Evolutionary conservation across 2,797 vertebrate genomes (phyloP).

Genomic region (Chelon auratus): DNA sequence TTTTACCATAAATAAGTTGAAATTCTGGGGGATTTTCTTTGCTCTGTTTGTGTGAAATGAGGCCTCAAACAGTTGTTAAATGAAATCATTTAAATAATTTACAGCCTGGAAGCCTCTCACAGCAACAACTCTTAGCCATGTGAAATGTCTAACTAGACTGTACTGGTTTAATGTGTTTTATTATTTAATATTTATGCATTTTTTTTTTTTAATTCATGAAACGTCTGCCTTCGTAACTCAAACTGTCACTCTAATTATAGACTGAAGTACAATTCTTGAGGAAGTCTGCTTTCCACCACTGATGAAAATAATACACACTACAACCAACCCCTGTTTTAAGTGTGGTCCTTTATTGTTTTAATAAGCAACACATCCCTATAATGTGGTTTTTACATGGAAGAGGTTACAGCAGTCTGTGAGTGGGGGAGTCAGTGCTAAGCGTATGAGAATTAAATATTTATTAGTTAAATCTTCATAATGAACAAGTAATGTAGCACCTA

Average conservation of each 20-base stretch:
- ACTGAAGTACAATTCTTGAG: no score
- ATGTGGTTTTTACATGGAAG: background rate
- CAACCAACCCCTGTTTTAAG: background rate
- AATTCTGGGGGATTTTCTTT: background rate
- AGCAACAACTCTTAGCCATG: no score
- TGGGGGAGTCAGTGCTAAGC: background rate
- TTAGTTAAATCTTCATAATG: conserved; percentile 7
- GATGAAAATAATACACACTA: background rate
- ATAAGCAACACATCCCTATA: conserved; percentile 5
- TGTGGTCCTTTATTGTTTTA: background rate
- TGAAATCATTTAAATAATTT: background rate
- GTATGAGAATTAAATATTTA: background rate
- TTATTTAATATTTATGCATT: no score
- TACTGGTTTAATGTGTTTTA: no score
- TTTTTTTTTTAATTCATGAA: no score
- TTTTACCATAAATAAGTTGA: background rate
- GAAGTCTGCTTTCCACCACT: background rate
- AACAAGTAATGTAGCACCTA: background rate
- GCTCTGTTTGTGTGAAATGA: background rate
- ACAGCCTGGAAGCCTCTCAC: no score
- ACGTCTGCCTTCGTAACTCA: no score
- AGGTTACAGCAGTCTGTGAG: conserved; percentile 12
- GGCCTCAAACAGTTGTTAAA: background rate
- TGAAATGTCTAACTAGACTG: background rate
- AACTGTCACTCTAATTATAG: no score